A percentile compares a stretch with the other conserved stretches of the same genome.
These are phyloP conservation scores for Cerceris rybyensis DNA, from an alignment of 2,888 invertebrate species.

Conservation along the genomic window DNA sequence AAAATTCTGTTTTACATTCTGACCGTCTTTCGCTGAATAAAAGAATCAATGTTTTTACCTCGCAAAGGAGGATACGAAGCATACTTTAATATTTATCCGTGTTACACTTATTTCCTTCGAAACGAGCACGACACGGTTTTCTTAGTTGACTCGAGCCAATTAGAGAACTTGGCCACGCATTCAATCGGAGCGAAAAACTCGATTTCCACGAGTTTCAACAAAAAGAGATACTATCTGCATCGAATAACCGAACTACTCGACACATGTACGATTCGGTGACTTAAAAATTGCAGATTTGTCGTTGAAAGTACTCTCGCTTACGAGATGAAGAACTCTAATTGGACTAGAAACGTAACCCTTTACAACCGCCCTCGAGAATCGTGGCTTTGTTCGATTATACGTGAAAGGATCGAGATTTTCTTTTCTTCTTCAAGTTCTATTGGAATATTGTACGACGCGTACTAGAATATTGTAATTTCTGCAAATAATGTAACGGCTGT, in stretches of 20 bases:
- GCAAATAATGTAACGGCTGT: too few species aligned
- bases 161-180: conserved; percentile 8
- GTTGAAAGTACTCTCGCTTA: background rate
- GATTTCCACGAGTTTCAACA: conserved; percentile 1
- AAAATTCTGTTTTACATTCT: too few species aligned
- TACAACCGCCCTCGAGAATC: too few species aligned
- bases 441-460: too few species aligned
- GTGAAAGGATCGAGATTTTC: too few species aligned
- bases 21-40: too few species aligned
- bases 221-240: background rate
- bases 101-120: background rate
- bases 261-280: background rate
- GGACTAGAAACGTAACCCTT: background rate
- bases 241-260: background rate
- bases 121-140: background rate
- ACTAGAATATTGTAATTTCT: too few species aligned
- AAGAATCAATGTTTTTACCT: too few species aligned
- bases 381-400: too few species aligned
- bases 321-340: background rate
- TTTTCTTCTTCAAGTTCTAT: too few species aligned
- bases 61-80: too few species aligned
- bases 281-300: background rate
- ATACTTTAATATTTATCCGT: background rate
- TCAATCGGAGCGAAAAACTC: background rate
- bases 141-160: conserved; percentile 10